Percentiles rank a stretch among this genome's conserved stretches.
Evolutionary conservation across 2,888 invertebrate genomes (phyloP).

Genomic region (Lagria hirta): DNA sequence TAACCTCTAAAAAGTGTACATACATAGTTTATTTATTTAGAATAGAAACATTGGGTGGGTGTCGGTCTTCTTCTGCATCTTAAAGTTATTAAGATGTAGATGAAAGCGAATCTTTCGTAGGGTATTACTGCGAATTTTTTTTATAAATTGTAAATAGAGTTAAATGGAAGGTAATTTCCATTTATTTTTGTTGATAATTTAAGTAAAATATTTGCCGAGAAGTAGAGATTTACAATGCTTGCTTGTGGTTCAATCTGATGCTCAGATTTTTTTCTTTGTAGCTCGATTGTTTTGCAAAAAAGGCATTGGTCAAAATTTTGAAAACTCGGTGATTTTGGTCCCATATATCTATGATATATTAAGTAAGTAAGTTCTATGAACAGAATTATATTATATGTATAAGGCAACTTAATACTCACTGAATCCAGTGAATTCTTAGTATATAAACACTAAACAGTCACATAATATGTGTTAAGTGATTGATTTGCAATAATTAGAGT

Average conservation of each 20-base stretch:
- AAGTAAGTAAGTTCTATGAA: constrained; percentile 93
- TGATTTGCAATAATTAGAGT: no score
- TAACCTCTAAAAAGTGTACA: constrained; percentile 63
- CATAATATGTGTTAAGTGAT: no score
- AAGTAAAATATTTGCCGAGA: constrained; percentile 53
- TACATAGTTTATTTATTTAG: constrained; percentile 30
- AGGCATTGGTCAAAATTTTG: constrained; percentile 25
- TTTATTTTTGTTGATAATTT: constrained; percentile 39
- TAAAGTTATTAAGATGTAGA: constrained; percentile 48
- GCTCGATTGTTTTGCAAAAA: constrained; percentile 36
- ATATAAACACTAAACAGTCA: no score
- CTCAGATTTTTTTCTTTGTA: constrained; percentile 43
- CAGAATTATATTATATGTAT: constrained; percentile 47
- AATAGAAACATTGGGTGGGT: constrained; percentile 32
- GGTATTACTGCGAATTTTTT: constrained; percentile 48
- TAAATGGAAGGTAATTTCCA: constrained; percentile 60
- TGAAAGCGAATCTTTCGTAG: constrained; percentile 35
- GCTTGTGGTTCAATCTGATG: constrained; percentile 30
- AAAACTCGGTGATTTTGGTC: constrained; percentile 64
- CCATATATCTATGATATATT: constrained; percentile 99
- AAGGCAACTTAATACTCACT: constrained; percentile 11
- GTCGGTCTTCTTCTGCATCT: constrained; percentile 42
- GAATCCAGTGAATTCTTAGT: no score
- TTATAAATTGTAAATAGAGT: constrained; percentile 26
- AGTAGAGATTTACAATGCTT: constrained; percentile 38